Evolutionary conservation across 1,140 invertebrate genomes (phyloP).

Genomic region (Spodoptera litura): DNA sequence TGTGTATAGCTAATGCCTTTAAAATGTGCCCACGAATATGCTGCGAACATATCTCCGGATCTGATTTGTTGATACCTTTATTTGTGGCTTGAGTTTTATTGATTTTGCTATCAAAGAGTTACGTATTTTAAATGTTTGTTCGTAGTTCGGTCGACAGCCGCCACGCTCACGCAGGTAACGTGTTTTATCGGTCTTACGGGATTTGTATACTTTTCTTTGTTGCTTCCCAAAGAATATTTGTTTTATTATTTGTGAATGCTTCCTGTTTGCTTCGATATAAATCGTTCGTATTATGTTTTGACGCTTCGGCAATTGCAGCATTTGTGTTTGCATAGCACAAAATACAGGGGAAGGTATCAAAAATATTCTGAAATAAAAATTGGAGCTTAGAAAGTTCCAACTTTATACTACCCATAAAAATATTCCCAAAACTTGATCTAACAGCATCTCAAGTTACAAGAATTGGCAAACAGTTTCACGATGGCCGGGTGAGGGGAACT

Average conservation of each 20-base stretch:
- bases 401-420: background rate
- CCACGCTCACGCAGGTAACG: constrained; percentile 10
- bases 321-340: background rate
- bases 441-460: background rate
- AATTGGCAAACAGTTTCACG: constrained; percentile 18
- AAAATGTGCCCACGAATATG: constrained; percentile 14
- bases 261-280: background rate
- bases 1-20: constrained; percentile 18
- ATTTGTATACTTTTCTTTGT: constrained; percentile 27
- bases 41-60: background rate
- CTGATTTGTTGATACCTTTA: background rate
- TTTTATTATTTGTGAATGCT: constrained; percentile 7
- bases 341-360: no score
- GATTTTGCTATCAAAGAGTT: constrained; percentile 29
- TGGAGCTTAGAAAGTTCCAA: no score
- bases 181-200: constrained; percentile 19
- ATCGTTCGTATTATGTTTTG: background rate
- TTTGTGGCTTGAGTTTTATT: constrained; percentile 14
- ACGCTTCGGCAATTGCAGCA: background rate
- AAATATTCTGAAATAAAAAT: no score
- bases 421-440: background rate
- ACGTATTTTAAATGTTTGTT: constrained; percentile 31
- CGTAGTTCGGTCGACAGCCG: background rate
- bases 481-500: background rate
- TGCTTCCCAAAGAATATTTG: constrained; percentile 9